Evolutionary conservation across 64 coral and sea anemone genomes (phyloP).

Genomic region (Orbicella faveolata): DNA sequence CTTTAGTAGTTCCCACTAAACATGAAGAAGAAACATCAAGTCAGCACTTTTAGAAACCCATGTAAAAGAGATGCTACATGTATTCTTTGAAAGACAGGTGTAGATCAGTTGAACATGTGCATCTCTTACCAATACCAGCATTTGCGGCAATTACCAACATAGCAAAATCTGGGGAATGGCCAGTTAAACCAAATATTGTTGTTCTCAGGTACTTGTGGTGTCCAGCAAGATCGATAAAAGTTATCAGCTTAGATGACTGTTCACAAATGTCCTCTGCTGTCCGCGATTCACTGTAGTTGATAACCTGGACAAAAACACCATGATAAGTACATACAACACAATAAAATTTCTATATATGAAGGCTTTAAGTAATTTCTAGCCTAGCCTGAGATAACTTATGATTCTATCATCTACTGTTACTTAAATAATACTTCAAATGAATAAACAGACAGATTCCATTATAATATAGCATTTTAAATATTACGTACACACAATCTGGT

Average conservation of each 20-base stretch:
- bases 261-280: conserved; percentile 97
- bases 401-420: too few species aligned
- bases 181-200: conserved; percentile 98
- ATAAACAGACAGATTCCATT: too few species aligned
- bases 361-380: too few species aligned
- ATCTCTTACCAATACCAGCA: conserved; percentile 84
- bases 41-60: not conserved
- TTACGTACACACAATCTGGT: too few species aligned
- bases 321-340: too few species aligned
- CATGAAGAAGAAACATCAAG: not conserved
- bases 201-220: conserved; percentile 98
- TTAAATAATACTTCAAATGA: too few species aligned
- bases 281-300: conserved; percentile 95
- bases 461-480: not conserved
- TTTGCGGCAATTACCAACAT: conserved; percentile 92
- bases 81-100: too few species aligned
- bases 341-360: too few species aligned
- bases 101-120: not conserved
- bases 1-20: conserved; percentile 87
- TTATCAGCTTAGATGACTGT: conserved; percentile 89
- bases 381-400: too few species aligned
- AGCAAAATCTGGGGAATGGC: conserved; percentile 95
- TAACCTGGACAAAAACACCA: conserved; percentile 35
- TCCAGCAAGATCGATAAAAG: conserved; percentile 98
- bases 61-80: too few species aligned